These are phyloP conservation scores for Chroicocephalus ridibundus DNA, from an alignment of 2,113 vertebrate species.

Conservation along the genomic window DNA sequence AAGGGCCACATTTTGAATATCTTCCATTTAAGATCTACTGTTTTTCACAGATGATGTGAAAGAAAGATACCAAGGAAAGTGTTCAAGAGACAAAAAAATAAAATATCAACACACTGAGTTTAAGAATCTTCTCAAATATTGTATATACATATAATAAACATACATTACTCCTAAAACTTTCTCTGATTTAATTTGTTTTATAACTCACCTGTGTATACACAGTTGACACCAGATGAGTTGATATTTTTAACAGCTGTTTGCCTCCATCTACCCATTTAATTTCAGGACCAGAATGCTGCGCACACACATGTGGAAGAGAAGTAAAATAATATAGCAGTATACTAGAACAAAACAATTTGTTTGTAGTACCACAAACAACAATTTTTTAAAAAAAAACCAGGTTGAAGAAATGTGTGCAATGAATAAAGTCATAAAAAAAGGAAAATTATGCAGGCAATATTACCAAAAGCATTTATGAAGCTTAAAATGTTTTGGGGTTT, in stretches of 20 bases:
- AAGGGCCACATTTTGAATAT: not conserved
- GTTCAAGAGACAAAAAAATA: not conserved
- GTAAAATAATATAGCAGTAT: not conserved
- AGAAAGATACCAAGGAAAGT: not conserved
- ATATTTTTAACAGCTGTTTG: constrained; percentile 89
- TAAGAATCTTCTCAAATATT: not conserved
- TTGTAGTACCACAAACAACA: not conserved
- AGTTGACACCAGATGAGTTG: constrained; percentile 94
- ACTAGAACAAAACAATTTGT: not conserved
- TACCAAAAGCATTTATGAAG: constrained; percentile 33
- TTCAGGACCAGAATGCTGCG: constrained; percentile 91
- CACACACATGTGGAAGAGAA: not conserved
- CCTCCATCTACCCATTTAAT: constrained; percentile 98
- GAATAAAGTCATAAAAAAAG: constrained; percentile 43
- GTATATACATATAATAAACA: not conserved
- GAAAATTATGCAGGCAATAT: constrained; percentile 25
- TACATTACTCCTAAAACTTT: not conserved
- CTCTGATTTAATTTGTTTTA: not conserved
- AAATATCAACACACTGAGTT: not conserved
- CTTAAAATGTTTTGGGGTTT: not conserved
- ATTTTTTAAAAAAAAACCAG: not conserved
- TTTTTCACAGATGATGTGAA: not conserved
- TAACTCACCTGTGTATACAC: constrained; percentile 92
- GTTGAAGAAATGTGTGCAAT: constrained; percentile 39
- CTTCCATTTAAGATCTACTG: not conserved